Evolutionary conservation across 2,888 invertebrate genomes (phyloP).

Genomic region (Trachelus tabidus): DNA sequence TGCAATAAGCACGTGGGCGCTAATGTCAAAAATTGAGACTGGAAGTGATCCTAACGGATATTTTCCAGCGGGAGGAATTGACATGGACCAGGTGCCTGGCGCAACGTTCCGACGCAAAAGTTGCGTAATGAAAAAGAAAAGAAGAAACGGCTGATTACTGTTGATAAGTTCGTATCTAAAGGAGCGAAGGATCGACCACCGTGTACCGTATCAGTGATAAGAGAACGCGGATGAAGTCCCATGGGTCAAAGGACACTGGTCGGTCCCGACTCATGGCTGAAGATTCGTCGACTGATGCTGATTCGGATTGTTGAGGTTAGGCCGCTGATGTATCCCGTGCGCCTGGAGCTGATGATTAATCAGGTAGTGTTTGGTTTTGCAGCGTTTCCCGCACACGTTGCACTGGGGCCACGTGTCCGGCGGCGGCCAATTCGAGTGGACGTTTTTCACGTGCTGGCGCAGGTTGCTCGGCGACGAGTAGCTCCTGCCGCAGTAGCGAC

Average conservation of each 20-base stretch:
- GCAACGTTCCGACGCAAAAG: neutral
- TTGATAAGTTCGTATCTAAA: neutral
- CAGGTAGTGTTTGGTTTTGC: conserved; percentile 82
- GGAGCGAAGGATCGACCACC: neutral
- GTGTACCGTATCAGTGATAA: neutral
- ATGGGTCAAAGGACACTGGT: neutral
- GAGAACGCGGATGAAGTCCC: neutral
- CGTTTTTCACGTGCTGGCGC: conserved; percentile 81
- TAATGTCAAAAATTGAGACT: neutral
- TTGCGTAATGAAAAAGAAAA: neutral
- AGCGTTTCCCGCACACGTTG: conserved; percentile 79
- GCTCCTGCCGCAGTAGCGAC: conserved; percentile 78
- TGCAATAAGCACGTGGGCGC: neutral
- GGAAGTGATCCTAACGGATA: neutral
- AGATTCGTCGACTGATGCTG: conserved; percentile 35
- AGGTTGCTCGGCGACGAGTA: conserved; percentile 81
- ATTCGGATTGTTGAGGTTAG: conserved; percentile 64
- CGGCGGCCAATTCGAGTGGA: conserved; percentile 76
- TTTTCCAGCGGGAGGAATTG: neutral
- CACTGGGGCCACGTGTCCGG: conserved; percentile 79
- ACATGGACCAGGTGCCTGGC: neutral
- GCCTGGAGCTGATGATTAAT: conserved; percentile 82
- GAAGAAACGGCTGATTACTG: neutral
- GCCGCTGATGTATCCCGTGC: conserved; percentile 79
- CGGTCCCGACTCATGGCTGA: conserved; percentile 2